phyloP scores from a whole-genome alignment of 2,888 invertebrate species.

The Proisotoma minuta region DNA sequence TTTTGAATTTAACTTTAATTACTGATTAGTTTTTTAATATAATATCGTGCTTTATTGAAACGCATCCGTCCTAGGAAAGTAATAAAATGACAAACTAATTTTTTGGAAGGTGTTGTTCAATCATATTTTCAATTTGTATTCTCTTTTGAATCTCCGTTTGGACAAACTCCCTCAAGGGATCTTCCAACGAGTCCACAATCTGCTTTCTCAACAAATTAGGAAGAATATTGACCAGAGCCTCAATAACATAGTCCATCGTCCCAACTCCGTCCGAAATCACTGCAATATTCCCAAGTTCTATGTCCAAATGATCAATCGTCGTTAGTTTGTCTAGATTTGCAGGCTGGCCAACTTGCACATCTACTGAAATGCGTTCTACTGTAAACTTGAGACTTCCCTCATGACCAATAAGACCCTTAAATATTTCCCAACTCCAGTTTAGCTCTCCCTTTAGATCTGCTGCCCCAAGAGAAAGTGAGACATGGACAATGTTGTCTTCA shows the following conservation, averaged over 20 bases:
- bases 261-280: slow-evolving; percentile 78
- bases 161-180: slow-evolving; percentile 67
- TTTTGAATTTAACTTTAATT: no score
- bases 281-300: slow-evolving; percentile 79
- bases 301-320: slow-evolving; percentile 65
- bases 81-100: background rate
- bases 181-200: slow-evolving; percentile 78
- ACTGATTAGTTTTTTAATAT: no score
- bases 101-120: slow-evolving; percentile 62
- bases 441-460: slow-evolving; percentile 67
- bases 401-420: slow-evolving; percentile 53
- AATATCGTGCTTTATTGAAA: no score
- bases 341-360: slow-evolving; percentile 66
- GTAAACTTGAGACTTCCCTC: slow-evolving; percentile 44
- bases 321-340: slow-evolving; percentile 71
- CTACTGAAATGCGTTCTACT: slow-evolving; percentile 48
- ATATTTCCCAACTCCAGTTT: slow-evolving; percentile 52
- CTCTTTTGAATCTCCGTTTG: slow-evolving; percentile 60
- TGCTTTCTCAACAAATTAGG: slow-evolving; percentile 81
- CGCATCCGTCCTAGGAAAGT: no score
- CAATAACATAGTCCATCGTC: slow-evolving; percentile 76
- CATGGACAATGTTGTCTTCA: slow-evolving; percentile 65
- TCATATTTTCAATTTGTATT: slow-evolving; percentile 68
- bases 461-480: slow-evolving; percentile 70
- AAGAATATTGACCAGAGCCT: slow-evolving; percentile 72